These are phyloP conservation scores for Helobdella robusta DNA, from an alignment of 2,888 invertebrate genomes.

Conservation along the genomic window DNA sequence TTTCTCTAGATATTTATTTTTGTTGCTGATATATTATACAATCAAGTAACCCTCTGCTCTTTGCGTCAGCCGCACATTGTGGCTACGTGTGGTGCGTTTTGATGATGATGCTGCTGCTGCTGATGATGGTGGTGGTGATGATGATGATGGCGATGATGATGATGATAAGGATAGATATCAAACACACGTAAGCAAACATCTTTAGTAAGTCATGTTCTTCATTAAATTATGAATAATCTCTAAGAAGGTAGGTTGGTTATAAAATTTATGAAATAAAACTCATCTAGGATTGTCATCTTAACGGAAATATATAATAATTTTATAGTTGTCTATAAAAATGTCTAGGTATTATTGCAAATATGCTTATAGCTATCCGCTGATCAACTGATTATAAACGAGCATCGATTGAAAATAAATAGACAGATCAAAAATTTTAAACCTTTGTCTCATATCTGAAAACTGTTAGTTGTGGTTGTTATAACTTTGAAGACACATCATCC, in stretches of 20 bases:
- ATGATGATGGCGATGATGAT: slow-evolving; percentile 11
- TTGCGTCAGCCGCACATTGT: neutral
- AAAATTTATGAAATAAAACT: neutral
- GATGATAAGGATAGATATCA: slow-evolving; percentile 17
- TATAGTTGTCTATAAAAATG: neutral
- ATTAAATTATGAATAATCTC: no score
- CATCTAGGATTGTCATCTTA: neutral
- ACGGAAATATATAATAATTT: neutral
- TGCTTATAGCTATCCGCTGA: no score
- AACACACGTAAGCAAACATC: no score
- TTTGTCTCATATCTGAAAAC: no score
- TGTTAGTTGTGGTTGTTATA: no score
- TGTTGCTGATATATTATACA: neutral
- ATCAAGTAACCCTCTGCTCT: neutral
- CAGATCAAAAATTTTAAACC: no score
- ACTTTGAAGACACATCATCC: no score
- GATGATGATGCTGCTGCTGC: neutral
- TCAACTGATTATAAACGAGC: no score
- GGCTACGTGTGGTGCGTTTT: neutral
- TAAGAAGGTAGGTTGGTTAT: no score
- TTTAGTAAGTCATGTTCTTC: no score
- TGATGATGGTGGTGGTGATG: slow-evolving; percentile 18
- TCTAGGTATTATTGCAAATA: neutral
- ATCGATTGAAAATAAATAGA: no score
- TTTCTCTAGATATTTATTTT: neutral